Evolutionary conservation across 2,888 invertebrate genomes (phyloP).

Genomic region (Oxytorus armatus): DNA sequence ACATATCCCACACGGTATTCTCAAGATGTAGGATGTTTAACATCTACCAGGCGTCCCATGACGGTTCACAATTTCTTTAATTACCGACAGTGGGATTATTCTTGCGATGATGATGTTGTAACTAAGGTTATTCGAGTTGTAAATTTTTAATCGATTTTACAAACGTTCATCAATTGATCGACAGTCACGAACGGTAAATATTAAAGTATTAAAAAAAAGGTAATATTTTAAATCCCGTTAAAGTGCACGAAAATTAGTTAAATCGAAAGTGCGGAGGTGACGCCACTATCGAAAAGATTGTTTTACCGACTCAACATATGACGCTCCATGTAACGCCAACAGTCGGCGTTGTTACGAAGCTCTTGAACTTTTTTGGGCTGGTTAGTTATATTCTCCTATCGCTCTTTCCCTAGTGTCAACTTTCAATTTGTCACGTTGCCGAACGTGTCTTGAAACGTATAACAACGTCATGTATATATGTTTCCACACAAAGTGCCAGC

Average conservation of each 20-base stretch:
- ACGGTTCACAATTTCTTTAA: no score
- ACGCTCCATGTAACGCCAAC: neutral
- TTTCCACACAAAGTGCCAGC: slow-evolving; percentile 62
- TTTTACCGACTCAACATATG: neutral
- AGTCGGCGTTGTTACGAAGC: neutral
- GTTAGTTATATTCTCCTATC: slow-evolving; percentile 34
- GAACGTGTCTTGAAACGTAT: slow-evolving; percentile 42
- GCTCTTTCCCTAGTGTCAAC: slow-evolving; percentile 55
- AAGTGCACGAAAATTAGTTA: slow-evolving; percentile 1
- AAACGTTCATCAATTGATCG: no score
- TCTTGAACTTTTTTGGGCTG: slow-evolving; percentile 6
- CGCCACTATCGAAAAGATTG: neutral
- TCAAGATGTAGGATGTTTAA: no score
- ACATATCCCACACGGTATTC: no score
- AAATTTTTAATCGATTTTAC: no score
- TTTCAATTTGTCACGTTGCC: slow-evolving; percentile 62
- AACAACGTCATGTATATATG: slow-evolving; percentile 58
- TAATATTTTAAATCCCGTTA: neutral
- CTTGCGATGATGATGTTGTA: no score
- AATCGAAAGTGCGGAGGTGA: neutral
- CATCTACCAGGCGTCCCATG: no score
- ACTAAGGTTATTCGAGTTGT: no score
- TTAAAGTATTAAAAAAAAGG: neutral
- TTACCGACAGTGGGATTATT: no score
- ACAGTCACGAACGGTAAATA: no score